Evolutionary conservation across 2,797 vertebrate genomes (phyloP).

Genomic region (Melopsittacus undulatus): DNA sequence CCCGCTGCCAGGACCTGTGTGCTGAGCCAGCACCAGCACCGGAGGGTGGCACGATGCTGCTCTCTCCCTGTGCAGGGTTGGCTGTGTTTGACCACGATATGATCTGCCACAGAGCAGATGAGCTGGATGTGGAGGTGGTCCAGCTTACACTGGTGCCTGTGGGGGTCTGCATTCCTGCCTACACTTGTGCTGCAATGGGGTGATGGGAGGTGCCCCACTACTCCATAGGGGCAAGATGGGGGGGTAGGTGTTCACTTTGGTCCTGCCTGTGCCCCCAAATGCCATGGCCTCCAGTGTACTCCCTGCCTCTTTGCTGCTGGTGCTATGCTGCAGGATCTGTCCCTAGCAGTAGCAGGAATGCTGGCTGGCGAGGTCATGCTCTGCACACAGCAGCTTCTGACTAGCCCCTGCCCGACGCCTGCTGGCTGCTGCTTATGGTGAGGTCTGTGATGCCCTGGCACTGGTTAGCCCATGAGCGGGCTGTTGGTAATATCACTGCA

Average conservation of each 20-base stretch:
- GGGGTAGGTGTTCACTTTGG: not conserved
- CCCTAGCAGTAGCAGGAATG: not conserved
- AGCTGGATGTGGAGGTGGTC: not conserved
- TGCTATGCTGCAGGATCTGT: not conserved
- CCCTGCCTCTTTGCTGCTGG: accelerated
- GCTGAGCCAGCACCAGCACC: not conserved
- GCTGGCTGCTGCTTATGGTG: not conserved
- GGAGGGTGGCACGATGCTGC: accelerated
- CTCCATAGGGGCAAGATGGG: not conserved
- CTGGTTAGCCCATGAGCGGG: not conserved
- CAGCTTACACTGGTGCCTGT: accelerated
- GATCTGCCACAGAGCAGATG: not conserved
- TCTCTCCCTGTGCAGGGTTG: accelerated
- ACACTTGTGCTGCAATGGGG: accelerated
- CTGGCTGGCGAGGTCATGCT: accelerated
- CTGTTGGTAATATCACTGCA: not conserved
- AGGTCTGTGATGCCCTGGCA: not conserved
- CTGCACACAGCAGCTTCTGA: not conserved
- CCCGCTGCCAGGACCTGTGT: not conserved
- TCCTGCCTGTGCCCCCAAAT: not conserved
- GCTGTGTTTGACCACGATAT: accelerated
- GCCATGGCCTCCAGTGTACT: accelerated
- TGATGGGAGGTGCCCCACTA: not conserved
- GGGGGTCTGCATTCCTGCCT: not conserved
- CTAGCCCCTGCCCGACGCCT: not conserved